These are phyloP conservation scores for Gobio occitaniae DNA, from an alignment of 2,797 vertebrate genomes.

Conservation along the genomic window DNA sequence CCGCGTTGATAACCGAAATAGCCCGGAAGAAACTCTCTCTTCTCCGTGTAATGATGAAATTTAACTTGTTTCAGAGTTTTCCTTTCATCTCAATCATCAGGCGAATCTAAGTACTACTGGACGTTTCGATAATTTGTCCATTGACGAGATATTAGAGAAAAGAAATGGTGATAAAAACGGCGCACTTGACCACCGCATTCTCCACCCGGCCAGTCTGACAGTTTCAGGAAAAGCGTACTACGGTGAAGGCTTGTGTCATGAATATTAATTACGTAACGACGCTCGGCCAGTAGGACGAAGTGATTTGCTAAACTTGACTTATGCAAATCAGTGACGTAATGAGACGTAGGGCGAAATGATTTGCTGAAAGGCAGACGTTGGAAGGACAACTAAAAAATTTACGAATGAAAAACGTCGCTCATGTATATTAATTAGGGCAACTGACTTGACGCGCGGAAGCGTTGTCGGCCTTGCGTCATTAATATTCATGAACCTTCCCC, in stretches of 20 bases:
- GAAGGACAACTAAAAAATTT: background rate
- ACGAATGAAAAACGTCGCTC: background rate
- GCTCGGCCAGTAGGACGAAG: no score
- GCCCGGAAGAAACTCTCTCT: slow-evolving; percentile 45
- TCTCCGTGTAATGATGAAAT: background rate
- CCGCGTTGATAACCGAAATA: slow-evolving; percentile 25
- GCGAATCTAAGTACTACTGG: background rate
- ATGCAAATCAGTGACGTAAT: background rate
- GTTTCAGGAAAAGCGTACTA: slow-evolving; percentile 6
- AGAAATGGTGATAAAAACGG: background rate
- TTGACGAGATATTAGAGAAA: background rate
- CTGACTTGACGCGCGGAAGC: no score
- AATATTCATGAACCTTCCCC: slow-evolving; percentile 10
- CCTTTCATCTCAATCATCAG: background rate
- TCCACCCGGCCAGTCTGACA: slow-evolving; percentile 37
- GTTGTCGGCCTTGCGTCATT: background rate
- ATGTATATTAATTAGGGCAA: background rate
- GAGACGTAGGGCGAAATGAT: background rate
- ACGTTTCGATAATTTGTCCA: background rate
- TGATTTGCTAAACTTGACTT: slow-evolving; percentile 2
- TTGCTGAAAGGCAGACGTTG: background rate
- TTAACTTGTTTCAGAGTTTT: slow-evolving; percentile 15
- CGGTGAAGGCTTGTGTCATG: background rate
- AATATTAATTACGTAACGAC: slow-evolving; percentile 36
- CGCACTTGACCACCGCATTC: slow-evolving; percentile 28